phyloP scores from a whole-genome alignment of 2,888 invertebrate genomes.

The Noctua pronuba region DNA sequence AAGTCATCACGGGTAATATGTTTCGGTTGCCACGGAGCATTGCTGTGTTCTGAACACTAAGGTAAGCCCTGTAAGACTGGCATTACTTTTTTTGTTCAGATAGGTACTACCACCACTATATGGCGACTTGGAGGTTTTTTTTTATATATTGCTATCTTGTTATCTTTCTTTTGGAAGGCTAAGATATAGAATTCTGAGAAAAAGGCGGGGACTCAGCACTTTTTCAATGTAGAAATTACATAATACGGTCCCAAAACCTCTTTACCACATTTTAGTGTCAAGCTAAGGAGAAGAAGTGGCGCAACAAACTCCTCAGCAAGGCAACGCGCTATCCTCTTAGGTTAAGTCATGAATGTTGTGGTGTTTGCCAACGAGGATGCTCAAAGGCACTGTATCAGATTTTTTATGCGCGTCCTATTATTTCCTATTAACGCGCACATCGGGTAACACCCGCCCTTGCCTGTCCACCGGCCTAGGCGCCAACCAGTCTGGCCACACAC shows the following conservation, averaged over 20 bases:
- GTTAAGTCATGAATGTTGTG: too few relatives aligned
- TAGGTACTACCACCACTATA: too few relatives aligned
- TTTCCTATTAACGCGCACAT: background rate
- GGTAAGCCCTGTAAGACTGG: background rate
- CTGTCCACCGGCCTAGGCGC: background rate
- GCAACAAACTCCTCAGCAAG: background rate
- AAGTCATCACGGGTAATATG: background rate
- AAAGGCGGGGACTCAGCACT: background rate
- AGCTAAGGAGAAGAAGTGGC: background rate
- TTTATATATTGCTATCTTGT: background rate
- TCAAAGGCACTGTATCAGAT: background rate
- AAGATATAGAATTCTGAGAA: background rate
- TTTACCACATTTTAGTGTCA: background rate
- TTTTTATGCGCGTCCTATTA: background rate
- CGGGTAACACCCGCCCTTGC: background rate
- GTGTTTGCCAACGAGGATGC: background rate
- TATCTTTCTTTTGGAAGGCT: background rate
- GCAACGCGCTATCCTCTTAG: background rate
- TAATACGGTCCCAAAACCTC: background rate
- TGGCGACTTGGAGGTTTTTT: background rate
- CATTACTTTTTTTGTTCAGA: background rate
- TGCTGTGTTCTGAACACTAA: background rate
- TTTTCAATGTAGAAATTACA: background rate
- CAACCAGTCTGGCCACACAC: background rate
- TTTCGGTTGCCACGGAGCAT: background rate